Conservation (phyloP, 35 echinoderm and acorn worm genomes). For the Lytechinus variegatus region DNA sequence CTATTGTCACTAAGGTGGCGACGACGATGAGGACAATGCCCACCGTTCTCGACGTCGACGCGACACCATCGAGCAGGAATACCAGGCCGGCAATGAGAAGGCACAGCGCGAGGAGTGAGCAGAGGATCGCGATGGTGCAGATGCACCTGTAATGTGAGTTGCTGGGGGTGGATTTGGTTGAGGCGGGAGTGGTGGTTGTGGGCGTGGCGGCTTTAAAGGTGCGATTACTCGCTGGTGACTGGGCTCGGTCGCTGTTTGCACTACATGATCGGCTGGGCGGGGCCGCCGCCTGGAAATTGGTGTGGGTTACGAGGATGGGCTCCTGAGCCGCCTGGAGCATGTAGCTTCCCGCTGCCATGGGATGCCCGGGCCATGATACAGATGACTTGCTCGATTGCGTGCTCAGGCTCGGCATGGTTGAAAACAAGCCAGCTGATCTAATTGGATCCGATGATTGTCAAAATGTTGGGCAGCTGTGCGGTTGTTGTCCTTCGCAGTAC, state of each 20-base stretch:
- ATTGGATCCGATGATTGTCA: not conserved
- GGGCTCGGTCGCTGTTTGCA: not conserved
- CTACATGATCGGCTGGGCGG: not conserved
- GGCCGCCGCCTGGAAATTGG: not conserved
- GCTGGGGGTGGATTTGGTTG: not conserved
- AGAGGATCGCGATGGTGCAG: not conserved
- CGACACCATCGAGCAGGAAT: not conserved
- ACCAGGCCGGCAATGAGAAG: not conserved
- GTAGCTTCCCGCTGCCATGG: slow-evolving; percentile 22
- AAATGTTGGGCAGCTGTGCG: not conserved
- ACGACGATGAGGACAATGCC: not conserved
- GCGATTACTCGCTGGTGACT: not conserved
- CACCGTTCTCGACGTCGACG: not conserved
- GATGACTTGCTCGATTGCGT: slow-evolving; percentile 1
- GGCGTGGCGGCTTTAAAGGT: not conserved
- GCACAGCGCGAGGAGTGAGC: not conserved
- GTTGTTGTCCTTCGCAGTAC: not conserved
- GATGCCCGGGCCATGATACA: not conserved
- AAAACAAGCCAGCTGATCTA: not conserved
- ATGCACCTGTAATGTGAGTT: not conserved
- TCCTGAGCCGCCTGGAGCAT: slow-evolving; percentile 1
- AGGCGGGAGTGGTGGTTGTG: not conserved
- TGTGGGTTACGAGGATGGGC: not conserved
- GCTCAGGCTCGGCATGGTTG: slow-evolving; percentile 8
- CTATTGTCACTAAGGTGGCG: not conserved